These are phyloP conservation scores for Connochaetes taurinus DNA, from an alignment of 2,113 vertebrate genomes.

Conservation along the genomic window DNA sequence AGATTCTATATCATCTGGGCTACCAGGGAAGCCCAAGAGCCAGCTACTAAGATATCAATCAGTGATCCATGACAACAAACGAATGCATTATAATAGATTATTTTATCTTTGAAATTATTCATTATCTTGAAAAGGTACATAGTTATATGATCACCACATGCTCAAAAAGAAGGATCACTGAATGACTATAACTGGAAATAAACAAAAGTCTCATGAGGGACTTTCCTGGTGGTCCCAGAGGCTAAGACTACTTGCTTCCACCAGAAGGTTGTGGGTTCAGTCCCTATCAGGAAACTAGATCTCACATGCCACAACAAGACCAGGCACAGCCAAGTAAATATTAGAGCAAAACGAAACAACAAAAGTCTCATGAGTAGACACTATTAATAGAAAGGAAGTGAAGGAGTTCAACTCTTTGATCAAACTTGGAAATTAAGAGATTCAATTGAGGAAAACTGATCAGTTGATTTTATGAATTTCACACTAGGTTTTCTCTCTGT, in stretches of 20 bases:
- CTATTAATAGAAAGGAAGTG: neutral
- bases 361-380: neutral
- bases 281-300: neutral
- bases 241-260: neutral
- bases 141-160: neutral
- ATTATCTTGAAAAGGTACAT: neutral
- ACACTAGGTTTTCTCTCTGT: neutral
- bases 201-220: neutral
- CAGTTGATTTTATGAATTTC: neutral
- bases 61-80: neutral
- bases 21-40: neutral
- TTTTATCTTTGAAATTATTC: neutral
- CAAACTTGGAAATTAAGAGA: neutral
- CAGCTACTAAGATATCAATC: neutral
- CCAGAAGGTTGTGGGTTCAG: neutral
- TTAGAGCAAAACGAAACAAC: neutral
- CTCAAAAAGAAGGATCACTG: neutral
- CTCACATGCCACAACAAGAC: neutral
- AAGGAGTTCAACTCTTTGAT: neutral
- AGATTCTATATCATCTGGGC: neutral
- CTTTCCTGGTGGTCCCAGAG: neutral
- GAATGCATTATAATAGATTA: neutral
- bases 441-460: neutral
- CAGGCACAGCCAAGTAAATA: neutral
- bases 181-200: neutral